These are phyloP conservation scores for Gnatocerus cornutus DNA, from an alignment of 2,888 invertebrate genomes.

Conservation along the genomic window DNA sequence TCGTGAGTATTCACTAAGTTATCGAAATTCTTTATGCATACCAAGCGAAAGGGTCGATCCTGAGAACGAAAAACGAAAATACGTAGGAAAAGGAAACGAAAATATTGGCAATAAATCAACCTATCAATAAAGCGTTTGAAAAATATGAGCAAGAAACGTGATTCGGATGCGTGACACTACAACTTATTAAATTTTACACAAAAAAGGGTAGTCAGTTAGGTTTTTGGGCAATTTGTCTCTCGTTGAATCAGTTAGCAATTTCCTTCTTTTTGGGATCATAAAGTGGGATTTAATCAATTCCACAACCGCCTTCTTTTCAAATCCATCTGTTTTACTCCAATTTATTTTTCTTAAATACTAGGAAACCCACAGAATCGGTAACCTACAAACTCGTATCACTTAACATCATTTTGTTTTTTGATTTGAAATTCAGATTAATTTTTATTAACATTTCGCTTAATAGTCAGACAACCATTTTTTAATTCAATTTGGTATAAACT, in stretches of 20 bases:
- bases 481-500: conserved; percentile 4
- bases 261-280: background rate
- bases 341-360: no score
- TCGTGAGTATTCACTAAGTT: conserved; percentile 2
- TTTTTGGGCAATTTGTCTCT: conserved; percentile 8
- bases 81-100: conserved; percentile 34
- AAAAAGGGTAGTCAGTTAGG: conserved; percentile 2
- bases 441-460: conserved; percentile 10
- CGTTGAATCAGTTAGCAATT: background rate
- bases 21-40: conserved; percentile 17
- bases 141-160: conserved; percentile 39
- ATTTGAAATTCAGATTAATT: conserved; percentile 2
- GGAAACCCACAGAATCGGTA: background rate
- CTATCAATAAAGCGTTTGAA: conserved; percentile 34
- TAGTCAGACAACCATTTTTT: conserved; percentile 4
- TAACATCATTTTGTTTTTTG: background rate
- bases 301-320: no score
- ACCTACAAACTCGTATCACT: conserved; percentile 4
- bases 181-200: conserved; percentile 25
- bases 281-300: no score
- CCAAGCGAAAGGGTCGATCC: conserved; percentile 10
- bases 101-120: conserved; percentile 34
- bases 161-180: conserved; percentile 19
- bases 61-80: conserved; percentile 27
- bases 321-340: no score